Conservation (phyloP, 2,888 invertebrate species). For the Petrolisthes cinctipes region DNA sequence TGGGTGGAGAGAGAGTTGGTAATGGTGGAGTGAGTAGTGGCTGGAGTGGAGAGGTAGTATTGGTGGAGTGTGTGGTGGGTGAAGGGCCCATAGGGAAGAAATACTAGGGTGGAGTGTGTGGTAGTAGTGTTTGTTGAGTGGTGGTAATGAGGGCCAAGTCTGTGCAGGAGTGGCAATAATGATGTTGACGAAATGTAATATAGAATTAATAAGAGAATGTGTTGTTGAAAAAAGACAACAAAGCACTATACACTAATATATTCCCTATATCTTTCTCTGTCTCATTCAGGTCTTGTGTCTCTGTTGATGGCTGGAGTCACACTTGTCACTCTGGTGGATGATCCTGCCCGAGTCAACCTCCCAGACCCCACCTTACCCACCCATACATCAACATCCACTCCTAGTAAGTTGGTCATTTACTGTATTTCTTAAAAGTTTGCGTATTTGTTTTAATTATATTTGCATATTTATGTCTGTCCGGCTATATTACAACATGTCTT, state of each 20-base stretch:
- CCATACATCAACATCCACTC: neutral
- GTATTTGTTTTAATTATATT: neutral
- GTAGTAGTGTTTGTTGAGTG: neutral
- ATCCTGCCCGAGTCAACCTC: constrained; percentile 36
- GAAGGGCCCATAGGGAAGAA: neutral
- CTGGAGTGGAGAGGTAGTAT: neutral
- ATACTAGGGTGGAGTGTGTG: neutral
- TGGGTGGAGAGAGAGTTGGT: neutral
- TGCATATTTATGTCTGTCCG: neutral
- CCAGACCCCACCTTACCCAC: constrained; percentile 30
- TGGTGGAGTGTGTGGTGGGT: neutral
- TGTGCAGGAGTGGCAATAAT: no score
- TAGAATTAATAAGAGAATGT: no score
- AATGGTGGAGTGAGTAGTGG: neutral
- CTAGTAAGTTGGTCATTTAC: no score
- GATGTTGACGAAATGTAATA: no score
- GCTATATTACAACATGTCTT: no score
- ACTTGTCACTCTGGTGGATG: constrained; percentile 35
- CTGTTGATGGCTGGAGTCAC: constrained; percentile 41
- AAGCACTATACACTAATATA: no score
- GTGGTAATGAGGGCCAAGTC: neutral
- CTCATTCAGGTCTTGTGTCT: constrained; percentile 37
- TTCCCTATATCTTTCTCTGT: no score
- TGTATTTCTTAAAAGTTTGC: no score
- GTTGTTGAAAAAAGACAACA: no score